These are phyloP conservation scores for Griposia aprilina DNA, from an alignment of 2,888 invertebrate species.

Conservation along the genomic window DNA sequence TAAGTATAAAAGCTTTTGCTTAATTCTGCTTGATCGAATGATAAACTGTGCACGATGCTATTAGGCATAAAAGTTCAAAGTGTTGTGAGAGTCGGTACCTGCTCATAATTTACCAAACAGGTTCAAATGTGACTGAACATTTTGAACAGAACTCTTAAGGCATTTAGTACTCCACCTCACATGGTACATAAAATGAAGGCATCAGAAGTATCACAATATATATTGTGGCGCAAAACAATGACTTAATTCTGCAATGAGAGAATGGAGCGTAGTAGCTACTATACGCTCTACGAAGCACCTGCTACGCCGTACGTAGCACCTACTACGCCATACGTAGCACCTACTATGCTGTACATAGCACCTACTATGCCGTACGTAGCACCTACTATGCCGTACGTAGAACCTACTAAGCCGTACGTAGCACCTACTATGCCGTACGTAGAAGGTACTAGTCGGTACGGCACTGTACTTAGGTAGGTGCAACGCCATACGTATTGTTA, in stretches of 20 bases:
- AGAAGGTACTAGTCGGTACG: not conserved
- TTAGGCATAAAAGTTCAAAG: conserved; percentile 14
- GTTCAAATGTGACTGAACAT: conserved; percentile 14
- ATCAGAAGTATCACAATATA: conserved; percentile 2
- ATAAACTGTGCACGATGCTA: conserved; percentile 1
- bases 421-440: not conserved
- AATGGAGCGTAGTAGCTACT: not conserved
- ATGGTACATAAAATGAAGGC: not conserved
- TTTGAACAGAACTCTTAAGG: conserved; percentile 11
- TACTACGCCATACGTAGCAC: not conserved
- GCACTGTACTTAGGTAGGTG: not conserved
- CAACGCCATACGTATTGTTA: not conserved
- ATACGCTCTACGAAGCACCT: not conserved
- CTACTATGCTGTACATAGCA: not conserved
- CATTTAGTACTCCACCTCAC: not conserved
- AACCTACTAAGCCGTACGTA: not conserved
- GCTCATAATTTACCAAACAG: not conserved
- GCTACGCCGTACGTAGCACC: not conserved
- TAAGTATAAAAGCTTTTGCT: not conserved
- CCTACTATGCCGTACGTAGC: not conserved
- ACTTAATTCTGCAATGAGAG: not conserved
- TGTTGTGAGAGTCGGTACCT: not conserved
- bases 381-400: not conserved
- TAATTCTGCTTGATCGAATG: conserved; percentile 1
- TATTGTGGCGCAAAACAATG: not conserved